These are phyloP conservation scores for Meloe dianella DNA, from an alignment of 2,888 invertebrate species.

Conservation along the genomic window DNA sequence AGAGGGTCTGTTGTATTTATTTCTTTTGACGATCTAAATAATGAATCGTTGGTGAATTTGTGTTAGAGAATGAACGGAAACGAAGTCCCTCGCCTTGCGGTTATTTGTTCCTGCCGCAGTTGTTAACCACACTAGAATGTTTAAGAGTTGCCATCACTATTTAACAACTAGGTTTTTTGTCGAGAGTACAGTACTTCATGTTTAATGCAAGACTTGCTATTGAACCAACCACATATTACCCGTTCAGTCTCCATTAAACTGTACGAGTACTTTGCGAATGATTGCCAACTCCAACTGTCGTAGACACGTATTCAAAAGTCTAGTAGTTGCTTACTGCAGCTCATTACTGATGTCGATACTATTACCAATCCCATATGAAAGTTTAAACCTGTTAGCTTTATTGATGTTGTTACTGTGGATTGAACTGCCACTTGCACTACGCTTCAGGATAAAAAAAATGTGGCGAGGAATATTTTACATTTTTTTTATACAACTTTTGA, in stretches of 20 bases:
- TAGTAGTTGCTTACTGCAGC: constrained; percentile 22
- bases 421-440: not conserved
- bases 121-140: not conserved
- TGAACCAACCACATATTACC: constrained; percentile 42
- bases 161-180: constrained; percentile 1
- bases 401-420: not conserved
- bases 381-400: not conserved
- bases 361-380: not conserved
- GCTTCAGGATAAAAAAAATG: not conserved
- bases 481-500: not conserved
- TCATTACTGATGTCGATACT: not conserved
- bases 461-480: too few relatives aligned
- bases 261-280: constrained; percentile 43
- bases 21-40: not conserved
- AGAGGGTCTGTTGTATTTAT: not conserved
- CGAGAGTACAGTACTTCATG: constrained; percentile 31
- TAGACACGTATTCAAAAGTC: constrained; percentile 40
- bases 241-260: constrained; percentile 44
- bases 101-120: constrained; percentile 1
- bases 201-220: constrained; percentile 41
- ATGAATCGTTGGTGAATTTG: not conserved
- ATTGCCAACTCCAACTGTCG: constrained; percentile 27
- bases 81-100: not conserved
- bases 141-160: constrained; percentile 1
- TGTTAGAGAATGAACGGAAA: not conserved